Percentiles rank a stretch among this genome's conserved stretches.
Conservation (phyloP, 2,113 vertebrate genomes). For the Esox niger region DNA sequence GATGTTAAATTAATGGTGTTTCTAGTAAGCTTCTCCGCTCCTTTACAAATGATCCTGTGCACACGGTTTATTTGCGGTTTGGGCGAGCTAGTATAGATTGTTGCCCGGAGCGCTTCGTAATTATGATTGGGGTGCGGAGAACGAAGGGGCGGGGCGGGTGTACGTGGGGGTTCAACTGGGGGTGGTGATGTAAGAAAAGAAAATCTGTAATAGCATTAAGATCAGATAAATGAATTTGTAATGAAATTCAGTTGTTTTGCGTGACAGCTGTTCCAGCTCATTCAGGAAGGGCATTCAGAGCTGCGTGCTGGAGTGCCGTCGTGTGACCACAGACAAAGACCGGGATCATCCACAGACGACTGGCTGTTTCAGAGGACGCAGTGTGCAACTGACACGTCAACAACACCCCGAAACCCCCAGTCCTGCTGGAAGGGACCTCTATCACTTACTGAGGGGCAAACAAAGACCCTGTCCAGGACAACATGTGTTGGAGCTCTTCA, state of each 20-base stretch:
- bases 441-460: conserved; percentile 79
- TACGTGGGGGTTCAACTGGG: too few relatives aligned
- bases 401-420: too few relatives aligned
- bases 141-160: conserved; percentile 8
- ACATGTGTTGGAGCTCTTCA: conserved; percentile 79
- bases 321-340: conserved; percentile 81
- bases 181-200: conserved; percentile 33
- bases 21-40: conserved; percentile 77
- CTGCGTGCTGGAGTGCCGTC: conserved; percentile 66
- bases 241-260: conserved; percentile 80
- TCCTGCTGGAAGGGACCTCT: too few relatives aligned
- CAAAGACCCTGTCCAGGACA: conserved; percentile 64
- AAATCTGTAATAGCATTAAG: conserved; percentile 78
- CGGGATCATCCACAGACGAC: conserved; percentile 74
- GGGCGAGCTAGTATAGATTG: conserved; percentile 78
- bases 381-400: conserved; percentile 44
- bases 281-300: conserved; percentile 69
- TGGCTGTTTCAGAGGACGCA: conserved; percentile 73
- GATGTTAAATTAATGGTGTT: conserved; percentile 65
- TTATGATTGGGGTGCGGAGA: conserved; percentile 65
- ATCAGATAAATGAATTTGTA: conserved; percentile 86
- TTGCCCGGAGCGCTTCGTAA: conserved; percentile 82
- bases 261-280: conserved; percentile 82
- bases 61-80: conserved; percentile 84
- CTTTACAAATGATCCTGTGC: conserved; percentile 78